Conservation (phyloP, 2,888 invertebrate genomes). For the Adelphocoris suturalis region DNA sequence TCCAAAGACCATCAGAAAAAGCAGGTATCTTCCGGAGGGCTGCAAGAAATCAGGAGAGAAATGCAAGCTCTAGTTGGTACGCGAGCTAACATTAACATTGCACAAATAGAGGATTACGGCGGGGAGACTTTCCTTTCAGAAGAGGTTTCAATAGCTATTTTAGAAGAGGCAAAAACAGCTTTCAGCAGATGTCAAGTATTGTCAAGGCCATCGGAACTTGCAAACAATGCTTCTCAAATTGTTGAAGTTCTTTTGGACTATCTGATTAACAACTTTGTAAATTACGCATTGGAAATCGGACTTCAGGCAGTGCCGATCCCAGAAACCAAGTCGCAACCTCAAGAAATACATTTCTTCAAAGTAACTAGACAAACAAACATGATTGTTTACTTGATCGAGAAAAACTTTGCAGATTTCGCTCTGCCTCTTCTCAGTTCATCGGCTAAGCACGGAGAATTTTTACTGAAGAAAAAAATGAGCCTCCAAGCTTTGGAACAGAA, state of each 20-base stretch:
- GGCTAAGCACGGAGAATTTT: constrained; percentile 91
- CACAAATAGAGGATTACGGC: constrained; percentile 96
- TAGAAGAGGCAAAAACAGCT: constrained; percentile 94
- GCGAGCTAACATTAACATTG: constrained; percentile 94
- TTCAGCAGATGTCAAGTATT: constrained; percentile 92
- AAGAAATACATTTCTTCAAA: constrained; percentile 95
- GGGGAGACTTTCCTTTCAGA: constrained; percentile 98
- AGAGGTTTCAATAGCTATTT: constrained; percentile 92
- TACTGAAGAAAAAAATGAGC: constrained; percentile 90
- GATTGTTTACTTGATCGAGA: constrained; percentile 94
- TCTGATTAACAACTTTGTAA: constrained; percentile 94
- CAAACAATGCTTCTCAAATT: constrained; percentile 88
- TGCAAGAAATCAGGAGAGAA: constrained; percentile 93
- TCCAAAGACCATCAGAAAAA: constrained; percentile 97
- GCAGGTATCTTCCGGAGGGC: constrained; percentile 92
- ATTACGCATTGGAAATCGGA: constrained; percentile 96
- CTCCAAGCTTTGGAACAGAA: constrained; percentile 94
- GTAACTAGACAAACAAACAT: constrained; percentile 95
- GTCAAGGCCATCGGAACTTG: constrained; percentile 88
- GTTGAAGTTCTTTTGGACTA: constrained; percentile 91
- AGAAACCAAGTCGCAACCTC: constrained; percentile 91
- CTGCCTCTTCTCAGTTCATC: constrained; percentile 93
- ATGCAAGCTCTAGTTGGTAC: constrained; percentile 95
- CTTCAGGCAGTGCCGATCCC: constrained; percentile 92
- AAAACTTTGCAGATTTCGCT: constrained; percentile 93